Evolutionary conservation across 2,797 vertebrate genomes (phyloP).

Genomic region (Acipenser oxyrinchus): DNA sequence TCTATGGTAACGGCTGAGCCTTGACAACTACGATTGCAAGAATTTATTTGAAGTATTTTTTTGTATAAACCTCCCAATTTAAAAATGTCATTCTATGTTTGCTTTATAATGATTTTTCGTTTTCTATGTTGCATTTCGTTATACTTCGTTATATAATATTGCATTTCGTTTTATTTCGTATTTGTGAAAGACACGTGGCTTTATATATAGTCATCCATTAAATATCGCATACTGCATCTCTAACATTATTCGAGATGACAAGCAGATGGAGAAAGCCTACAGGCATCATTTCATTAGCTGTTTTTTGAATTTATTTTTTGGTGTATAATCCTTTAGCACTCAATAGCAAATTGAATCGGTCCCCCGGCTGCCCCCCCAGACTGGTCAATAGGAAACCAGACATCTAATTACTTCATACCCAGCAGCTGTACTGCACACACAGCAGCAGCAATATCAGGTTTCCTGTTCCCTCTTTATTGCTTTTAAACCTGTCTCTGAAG

Average conservation of each 20-base stretch:
- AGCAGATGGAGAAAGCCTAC: neutral
- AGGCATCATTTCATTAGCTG: constrained; percentile 66
- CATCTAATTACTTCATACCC: constrained; percentile 66
- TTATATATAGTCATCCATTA: neutral
- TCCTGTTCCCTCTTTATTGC: constrained; percentile 61
- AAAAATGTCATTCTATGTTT: too few species aligned
- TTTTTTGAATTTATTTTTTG: constrained; percentile 54
- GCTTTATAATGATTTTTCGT: too few species aligned
- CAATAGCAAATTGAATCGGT: constrained; percentile 71
- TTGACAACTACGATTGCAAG: too few species aligned
- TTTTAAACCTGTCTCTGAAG: constrained; percentile 60
- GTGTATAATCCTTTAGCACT: constrained; percentile 68
- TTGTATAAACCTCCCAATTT: too few species aligned
- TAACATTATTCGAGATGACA: constrained; percentile 1
- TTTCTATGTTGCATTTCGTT: too few species aligned
- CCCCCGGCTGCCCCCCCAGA: constrained; percentile 64
- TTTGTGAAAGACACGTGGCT: too few species aligned
- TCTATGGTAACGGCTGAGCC: too few species aligned
- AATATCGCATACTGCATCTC: neutral
- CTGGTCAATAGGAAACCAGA: constrained; percentile 77
- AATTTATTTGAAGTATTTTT: too few species aligned
- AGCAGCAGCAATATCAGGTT: constrained; percentile 60
- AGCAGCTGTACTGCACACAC: constrained; percentile 60
- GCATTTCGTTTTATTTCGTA: too few species aligned
- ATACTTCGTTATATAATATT: too few species aligned